phyloP scores from a whole-genome alignment of 2,797 vertebrate species.

The Clarias platycephalus region DNA sequence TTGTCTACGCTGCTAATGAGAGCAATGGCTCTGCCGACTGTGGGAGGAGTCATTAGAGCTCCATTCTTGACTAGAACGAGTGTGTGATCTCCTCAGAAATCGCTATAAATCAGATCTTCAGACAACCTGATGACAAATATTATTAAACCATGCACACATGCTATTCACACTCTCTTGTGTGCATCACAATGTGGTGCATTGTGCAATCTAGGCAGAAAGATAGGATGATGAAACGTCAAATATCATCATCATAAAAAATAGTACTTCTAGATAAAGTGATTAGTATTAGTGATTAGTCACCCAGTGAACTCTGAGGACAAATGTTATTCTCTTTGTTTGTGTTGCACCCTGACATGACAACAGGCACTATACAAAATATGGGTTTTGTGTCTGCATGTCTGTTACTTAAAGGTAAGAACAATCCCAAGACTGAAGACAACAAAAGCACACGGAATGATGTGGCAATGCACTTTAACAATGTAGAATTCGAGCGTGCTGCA shows the following conservation, averaged over 20 bases:
- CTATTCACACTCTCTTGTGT: slow-evolving; percentile 63
- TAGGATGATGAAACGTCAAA: background rate
- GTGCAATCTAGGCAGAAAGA: slow-evolving; percentile 29
- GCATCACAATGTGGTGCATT: slow-evolving; percentile 59
- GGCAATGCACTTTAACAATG: slow-evolving; percentile 13
- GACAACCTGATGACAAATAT: slow-evolving; percentile 33
- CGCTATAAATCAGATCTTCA: slow-evolving; percentile 10
- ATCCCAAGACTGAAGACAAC: background rate
- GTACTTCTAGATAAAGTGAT: slow-evolving; percentile 55
- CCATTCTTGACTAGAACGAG: background rate
- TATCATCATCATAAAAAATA: slow-evolving; percentile 49
- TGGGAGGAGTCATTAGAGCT: slow-evolving; percentile 20
- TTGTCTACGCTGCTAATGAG: slow-evolving; percentile 25
- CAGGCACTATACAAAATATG: slow-evolving; percentile 17
- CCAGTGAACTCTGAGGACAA: slow-evolving; percentile 16
- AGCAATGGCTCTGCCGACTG: slow-evolving; percentile 21
- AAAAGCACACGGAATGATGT: slow-evolving; percentile 13
- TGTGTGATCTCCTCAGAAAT: slow-evolving; percentile 8
- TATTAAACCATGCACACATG: slow-evolving; percentile 67
- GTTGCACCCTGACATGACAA: background rate
- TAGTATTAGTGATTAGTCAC: slow-evolving; percentile 40
- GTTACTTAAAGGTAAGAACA: slow-evolving; percentile 15
- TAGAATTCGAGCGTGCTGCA: slow-evolving; percentile 1
- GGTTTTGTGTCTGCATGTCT: background rate
- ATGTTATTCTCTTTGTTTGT: slow-evolving; percentile 32